Evolutionary conservation across 2,797 vertebrate species (phyloP), one percentile per base, ranked within the genome.

Genomic region (Cyclopterus lumpus): DNA sequence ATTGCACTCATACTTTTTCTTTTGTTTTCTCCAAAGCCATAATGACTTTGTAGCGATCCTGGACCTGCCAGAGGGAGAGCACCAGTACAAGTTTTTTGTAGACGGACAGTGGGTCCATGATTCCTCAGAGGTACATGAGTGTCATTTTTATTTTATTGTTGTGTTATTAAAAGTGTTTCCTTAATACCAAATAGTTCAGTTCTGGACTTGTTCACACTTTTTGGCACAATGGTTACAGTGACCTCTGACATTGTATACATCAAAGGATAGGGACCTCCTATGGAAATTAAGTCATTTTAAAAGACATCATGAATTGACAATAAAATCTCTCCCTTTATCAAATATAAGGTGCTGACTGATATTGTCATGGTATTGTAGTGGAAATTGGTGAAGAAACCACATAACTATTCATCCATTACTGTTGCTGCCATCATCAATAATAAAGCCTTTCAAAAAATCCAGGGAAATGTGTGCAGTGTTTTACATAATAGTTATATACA

Each of bases 11-110:
- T 58, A 9, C 1, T 32, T 0, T 40, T 34, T 54, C 1, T 71
- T 18, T 54, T 70, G 6, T 4, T 75, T 70, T 91, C 58, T 88
- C 68, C 77, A 34, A 90, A 99, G 98, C 94, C 97, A 99, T 91
- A 99, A 99, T 30, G 97, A 99, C 88, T 99, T 99, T 82, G 97
- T 99, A 12, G 98, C 98, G 38, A 99, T 99, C 87, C 91, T 99
- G 93, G 97, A 99, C 87, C 93, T 99, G 72, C 97, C 97, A 1
- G 98, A 99, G 89, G 98, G 98, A 80, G 98, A 99, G 67, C 97
- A 99, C 83, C 98, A 99, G 86, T 99, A 99, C 92, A 99, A 99
- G 88, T 99, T 99, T 88, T 99, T 98, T 90, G 98, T 99, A 85
- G 98, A 99, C 36, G 98, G 98, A 70, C 98, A 99, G 84, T 99